phyloP scores from a whole-genome alignment of 2,113 vertebrate genomes.

The Panurus biarmicus region DNA sequence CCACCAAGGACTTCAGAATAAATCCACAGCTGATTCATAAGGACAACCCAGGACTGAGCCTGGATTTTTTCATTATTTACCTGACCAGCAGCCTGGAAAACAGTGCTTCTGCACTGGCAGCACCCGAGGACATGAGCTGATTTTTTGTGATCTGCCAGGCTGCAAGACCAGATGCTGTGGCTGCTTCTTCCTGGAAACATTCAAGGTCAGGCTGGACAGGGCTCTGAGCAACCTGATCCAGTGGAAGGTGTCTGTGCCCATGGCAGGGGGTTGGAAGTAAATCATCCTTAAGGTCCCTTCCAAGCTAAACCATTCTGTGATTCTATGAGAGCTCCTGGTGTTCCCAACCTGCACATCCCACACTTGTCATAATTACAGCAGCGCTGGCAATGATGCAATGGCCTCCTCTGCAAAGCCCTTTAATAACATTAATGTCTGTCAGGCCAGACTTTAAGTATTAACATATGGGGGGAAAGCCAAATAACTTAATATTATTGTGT shows the following conservation, averaged over 20 bases:
- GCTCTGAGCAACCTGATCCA: neutral
- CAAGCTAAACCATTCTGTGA: neutral
- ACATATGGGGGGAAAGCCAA: constrained; percentile 15
- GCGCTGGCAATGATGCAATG: neutral
- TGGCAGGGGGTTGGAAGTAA: neutral
- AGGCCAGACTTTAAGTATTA: neutral
- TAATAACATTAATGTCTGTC: neutral
- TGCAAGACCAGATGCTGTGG: neutral
- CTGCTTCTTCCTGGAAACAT: neutral
- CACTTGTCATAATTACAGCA: neutral
- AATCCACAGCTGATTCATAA: neutral
- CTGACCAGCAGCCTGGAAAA: neutral
- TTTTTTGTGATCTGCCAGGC: neutral
- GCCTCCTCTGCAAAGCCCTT: neutral
- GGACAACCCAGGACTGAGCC: neutral
- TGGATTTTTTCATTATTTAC: neutral
- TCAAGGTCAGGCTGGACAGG: neutral
- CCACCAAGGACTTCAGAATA: neutral
- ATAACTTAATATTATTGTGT: constrained; percentile 11
- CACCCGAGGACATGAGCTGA: neutral
- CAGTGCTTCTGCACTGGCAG: neutral
- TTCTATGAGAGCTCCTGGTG: neutral
- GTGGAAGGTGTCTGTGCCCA: neutral
- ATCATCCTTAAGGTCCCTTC: neutral
- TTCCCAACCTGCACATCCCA: neutral